These are phyloP conservation scores for Australoheros scitulus DNA, from an alignment of 2,113 vertebrate genomes.

Conservation along the genomic window DNA sequence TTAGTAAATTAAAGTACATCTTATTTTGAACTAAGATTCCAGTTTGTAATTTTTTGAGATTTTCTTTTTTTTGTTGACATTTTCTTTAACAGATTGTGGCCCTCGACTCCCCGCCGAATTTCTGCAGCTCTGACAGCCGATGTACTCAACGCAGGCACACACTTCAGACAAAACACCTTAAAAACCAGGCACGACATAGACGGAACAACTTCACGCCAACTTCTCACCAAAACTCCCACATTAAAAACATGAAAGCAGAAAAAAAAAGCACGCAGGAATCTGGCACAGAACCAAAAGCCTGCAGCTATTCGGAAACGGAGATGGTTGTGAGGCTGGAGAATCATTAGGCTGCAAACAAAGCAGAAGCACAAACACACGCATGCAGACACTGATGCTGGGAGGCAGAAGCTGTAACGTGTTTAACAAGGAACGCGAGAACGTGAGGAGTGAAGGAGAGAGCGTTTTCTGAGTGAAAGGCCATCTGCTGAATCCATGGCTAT, in stretches of 20 bases:
- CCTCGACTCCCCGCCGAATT: not conserved
- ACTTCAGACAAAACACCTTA: constrained; percentile 11
- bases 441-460: constrained; percentile 41
- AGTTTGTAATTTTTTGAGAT: not conserved
- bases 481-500: constrained; percentile 63
- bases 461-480: constrained; percentile 71
- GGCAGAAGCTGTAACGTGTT: constrained; percentile 59
- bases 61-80: not conserved
- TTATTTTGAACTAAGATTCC: constrained; percentile 8
- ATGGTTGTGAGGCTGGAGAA: constrained; percentile 19
- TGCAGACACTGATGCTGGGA: constrained; percentile 30
- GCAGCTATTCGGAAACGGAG: constrained; percentile 29
- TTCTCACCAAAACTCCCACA: constrained; percentile 47
- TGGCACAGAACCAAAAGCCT: constrained; percentile 45
- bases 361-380: constrained; percentile 1
- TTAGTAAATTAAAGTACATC: not conserved
- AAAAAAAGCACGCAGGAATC: constrained; percentile 27
- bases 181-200: constrained; percentile 17
- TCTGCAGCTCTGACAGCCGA: constrained; percentile 27
- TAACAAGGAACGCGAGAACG: constrained; percentile 67
- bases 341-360: constrained; percentile 60
- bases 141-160: constrained; percentile 4
- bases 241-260: constrained; percentile 40
- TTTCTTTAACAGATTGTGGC: constrained; percentile 25
- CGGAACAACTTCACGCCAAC: constrained; percentile 41